Evolutionary conservation across 2,113 vertebrate species (phyloP).

Genomic region (Passer domesticus): DNA sequence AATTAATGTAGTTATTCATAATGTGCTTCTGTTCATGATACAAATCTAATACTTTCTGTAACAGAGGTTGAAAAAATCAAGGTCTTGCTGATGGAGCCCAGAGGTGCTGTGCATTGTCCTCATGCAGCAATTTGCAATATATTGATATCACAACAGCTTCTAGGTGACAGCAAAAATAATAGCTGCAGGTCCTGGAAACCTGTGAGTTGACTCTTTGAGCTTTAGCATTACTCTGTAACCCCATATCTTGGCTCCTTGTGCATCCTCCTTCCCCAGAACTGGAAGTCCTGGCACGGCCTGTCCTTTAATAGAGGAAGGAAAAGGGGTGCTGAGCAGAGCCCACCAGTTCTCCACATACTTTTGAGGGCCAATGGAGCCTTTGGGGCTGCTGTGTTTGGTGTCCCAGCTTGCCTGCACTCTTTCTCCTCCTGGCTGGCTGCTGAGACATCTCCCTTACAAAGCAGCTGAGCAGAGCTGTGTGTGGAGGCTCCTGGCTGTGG

Average conservation of each 20-base stretch:
- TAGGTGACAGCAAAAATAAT: background rate
- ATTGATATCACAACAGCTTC: background rate
- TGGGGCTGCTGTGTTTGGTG: background rate
- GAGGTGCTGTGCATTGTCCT: background rate
- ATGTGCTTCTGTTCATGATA: background rate
- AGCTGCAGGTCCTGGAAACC: background rate
- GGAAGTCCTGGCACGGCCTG: background rate
- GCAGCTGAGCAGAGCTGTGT: background rate
- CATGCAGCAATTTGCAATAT: background rate
- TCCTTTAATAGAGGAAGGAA: background rate
- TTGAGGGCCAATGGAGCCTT: background rate
- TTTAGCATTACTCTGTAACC: background rate
- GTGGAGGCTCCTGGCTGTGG: background rate
- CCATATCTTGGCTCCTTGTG: background rate
- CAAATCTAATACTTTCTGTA: background rate
- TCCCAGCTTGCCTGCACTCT: background rate
- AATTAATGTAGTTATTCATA: slow-evolving; percentile 15
- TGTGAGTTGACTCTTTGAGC: background rate
- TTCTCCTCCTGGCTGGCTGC: background rate
- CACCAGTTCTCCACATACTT: accelerated
- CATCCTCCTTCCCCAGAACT: background rate
- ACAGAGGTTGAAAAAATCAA: background rate
- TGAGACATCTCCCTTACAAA: background rate
- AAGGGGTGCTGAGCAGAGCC: background rate
- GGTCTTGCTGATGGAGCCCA: background rate